Percentiles rank a stretch among this genome's conserved stretches.
These are phyloP conservation scores for Lepidochitona cinerea DNA, from an alignment of 2,888 invertebrate genomes.

Conservation along the genomic window DNA sequence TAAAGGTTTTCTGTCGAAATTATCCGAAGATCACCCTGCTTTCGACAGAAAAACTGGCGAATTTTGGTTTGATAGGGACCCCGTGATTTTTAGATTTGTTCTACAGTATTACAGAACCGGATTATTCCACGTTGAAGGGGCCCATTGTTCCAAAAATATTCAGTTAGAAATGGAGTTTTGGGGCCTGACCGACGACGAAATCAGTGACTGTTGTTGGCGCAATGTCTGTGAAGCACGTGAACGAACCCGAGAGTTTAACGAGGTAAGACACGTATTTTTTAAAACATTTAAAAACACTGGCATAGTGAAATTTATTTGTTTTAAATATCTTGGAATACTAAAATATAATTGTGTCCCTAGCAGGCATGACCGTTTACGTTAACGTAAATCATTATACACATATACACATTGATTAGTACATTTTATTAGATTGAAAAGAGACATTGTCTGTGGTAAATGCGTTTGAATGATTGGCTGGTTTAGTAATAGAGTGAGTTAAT, in stretches of 20 bases:
- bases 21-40: not conserved
- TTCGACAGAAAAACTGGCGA: constrained; percentile 14
- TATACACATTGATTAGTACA: no score
- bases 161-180: not conserved
- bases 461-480: no score
- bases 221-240: not conserved
- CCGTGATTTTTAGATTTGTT: constrained; percentile 26
- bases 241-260: not conserved
- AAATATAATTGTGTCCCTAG: no score
- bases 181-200: not conserved
- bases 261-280: not conserved
- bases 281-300: not conserved
- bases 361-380: no score
- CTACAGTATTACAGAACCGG: constrained; percentile 25
- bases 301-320: no score
- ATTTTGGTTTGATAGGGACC: constrained; percentile 33
- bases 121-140: constrained; percentile 19
- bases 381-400: no score
- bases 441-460: no score
- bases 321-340: no score
- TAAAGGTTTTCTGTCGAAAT: not conserved
- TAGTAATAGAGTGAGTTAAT: no score
- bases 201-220: not conserved
- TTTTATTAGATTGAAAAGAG: no score
- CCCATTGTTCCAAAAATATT: not conserved